These are phyloP conservation scores for Luperina testacea DNA, from an alignment of 2,888 invertebrate genomes.

Conservation along the genomic window DNA sequence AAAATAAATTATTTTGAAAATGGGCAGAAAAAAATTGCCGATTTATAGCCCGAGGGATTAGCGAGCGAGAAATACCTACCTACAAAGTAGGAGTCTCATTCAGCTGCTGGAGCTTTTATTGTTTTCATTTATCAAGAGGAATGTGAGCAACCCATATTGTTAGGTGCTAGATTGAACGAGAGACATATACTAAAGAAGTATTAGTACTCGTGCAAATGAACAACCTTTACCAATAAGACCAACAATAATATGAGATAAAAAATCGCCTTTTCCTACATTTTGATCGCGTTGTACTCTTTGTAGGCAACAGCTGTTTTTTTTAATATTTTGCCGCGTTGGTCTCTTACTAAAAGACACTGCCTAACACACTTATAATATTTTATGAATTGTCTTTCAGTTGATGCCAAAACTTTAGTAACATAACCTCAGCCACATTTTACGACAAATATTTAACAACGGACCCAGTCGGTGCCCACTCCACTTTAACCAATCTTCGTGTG, in stretches of 20 bases:
- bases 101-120: not conserved
- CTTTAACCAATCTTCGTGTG: constrained; percentile 55
- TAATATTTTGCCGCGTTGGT: not conserved
- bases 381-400: not conserved
- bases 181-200: not conserved
- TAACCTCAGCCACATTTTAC: not conserved
- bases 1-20: not conserved
- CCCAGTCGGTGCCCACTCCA: not conserved
- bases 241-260: not conserved
- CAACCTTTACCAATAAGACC: not conserved
- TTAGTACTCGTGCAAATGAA: not conserved
- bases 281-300: not conserved
- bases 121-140: not conserved
- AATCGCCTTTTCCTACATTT: not conserved
- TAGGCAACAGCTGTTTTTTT: not conserved
- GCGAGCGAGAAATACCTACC: not conserved
- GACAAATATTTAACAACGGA: constrained; percentile 1
- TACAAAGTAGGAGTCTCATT: no score
- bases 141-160: not conserved
- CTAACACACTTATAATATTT: not conserved
- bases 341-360: not conserved
- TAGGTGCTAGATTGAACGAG: not conserved
- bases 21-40: no score
- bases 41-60: not conserved
- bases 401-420: not conserved